Evolutionary conservation across 2,113 vertebrate species (phyloP).

Genomic region (Theristicus caerulescens): DNA sequence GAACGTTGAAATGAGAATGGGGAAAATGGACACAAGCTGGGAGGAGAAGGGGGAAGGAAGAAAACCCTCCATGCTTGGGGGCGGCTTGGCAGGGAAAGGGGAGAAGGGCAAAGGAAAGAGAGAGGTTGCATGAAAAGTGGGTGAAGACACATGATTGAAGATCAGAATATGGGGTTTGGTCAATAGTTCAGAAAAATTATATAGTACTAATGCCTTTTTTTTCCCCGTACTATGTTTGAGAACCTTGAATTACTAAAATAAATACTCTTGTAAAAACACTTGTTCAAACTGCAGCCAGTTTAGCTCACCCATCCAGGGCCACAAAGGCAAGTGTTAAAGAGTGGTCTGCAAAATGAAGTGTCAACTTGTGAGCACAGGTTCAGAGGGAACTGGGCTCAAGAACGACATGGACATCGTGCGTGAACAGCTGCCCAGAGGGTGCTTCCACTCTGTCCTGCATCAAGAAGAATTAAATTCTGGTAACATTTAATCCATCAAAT

Average conservation of each 20-base stretch:
- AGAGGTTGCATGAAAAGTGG: background rate
- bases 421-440: background rate
- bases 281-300: background rate
- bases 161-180: background rate
- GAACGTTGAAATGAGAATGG: background rate
- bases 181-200: background rate
- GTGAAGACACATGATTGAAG: background rate
- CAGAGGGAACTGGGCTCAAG: background rate
- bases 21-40: background rate
- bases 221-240: background rate
- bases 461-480: background rate
- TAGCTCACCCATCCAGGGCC: background rate
- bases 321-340: background rate
- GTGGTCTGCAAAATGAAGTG: background rate
- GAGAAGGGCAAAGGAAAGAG: background rate
- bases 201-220: background rate
- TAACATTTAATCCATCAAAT: background rate
- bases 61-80: background rate
- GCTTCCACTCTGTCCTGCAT: background rate
- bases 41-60: background rate
- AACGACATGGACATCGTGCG: accelerated
- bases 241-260: background rate
- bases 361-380: background rate
- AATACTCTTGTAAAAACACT: background rate
- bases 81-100: background rate